phyloP scores from a whole-genome alignment of 1,140 invertebrate species.

The Phocides pigmalion region DNA sequence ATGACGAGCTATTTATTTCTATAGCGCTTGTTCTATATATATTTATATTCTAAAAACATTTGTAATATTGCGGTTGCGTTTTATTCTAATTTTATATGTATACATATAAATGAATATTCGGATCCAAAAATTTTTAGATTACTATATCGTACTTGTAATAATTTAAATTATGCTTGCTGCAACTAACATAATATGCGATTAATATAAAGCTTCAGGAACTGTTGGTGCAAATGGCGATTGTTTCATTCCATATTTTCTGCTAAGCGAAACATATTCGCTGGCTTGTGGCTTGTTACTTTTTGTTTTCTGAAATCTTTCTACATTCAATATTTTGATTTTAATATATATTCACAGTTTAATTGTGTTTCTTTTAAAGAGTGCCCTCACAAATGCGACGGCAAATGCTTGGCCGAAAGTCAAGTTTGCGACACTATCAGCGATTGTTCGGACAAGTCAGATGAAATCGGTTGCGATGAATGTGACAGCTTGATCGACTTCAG shows the following conservation, averaged over 20 bases:
- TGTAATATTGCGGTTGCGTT: no score
- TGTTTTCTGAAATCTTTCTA: not conserved
- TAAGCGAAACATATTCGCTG: conserved; percentile 9
- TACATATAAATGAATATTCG: no score
- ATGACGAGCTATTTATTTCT: no score
- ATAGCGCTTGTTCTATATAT: no score
- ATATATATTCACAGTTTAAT: conserved; percentile 33
- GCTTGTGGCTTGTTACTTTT: not conserved
- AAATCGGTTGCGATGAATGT: conserved; percentile 79
- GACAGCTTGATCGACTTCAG: conserved; percentile 64
- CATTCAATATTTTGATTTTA: not conserved
- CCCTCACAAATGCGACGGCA: conserved; percentile 73
- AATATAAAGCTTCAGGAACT: not conserved
- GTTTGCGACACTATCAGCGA: conserved; percentile 82
- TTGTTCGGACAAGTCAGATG: conserved; percentile 85
- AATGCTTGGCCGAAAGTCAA: conserved; percentile 69
- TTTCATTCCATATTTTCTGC: no score
- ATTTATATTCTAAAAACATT: no score
- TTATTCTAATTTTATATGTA: no score
- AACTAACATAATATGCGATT: conserved; percentile 5
- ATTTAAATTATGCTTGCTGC: not conserved
- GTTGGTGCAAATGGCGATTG: no score
- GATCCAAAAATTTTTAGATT: no score
- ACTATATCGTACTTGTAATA: no score
- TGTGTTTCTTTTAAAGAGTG: conserved; percentile 74